Conservation (phyloP, 2,797 vertebrate genomes). For the Paramormyrops hopkinsi region DNA sequence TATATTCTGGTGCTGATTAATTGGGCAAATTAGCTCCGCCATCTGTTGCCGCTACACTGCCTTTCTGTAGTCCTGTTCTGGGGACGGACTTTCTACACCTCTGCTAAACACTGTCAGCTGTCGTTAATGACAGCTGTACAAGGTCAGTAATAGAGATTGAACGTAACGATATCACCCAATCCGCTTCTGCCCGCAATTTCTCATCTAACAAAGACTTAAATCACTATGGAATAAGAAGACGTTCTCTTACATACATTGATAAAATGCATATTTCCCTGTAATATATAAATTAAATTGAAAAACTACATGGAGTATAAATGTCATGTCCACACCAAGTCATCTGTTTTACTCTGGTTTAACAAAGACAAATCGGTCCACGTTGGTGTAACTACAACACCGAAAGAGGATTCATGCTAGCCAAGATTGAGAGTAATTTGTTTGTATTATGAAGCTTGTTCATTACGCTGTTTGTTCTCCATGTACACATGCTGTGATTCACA, state of each 20-base stretch:
- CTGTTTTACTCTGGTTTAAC: neutral
- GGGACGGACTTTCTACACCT: neutral
- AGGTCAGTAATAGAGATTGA: neutral
- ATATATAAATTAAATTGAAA: neutral
- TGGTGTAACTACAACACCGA: neutral
- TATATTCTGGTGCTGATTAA: constrained; percentile 54
- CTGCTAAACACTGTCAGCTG: constrained; percentile 40
- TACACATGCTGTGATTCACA: neutral
- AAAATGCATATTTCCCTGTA: neutral
- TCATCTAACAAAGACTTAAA: neutral
- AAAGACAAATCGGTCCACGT: neutral
- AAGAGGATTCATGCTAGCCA: neutral
- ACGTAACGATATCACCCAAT: neutral
- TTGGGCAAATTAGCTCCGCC: constrained; percentile 51
- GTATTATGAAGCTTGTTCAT: neutral
- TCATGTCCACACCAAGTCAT: neutral
- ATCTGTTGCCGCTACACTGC: constrained; percentile 45
- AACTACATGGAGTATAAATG: neutral
- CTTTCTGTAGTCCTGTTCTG: constrained; percentile 20
- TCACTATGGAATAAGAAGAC: neutral
- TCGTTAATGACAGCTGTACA: neutral
- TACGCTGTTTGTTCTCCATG: neutral
- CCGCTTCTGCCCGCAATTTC: neutral
- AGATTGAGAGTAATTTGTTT: neutral
- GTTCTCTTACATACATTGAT: neutral